Percentiles rank a stretch among this genome's conserved stretches.
Evolutionary conservation across 2,797 vertebrate genomes (phyloP).

Genomic region (Sciurus vulgaris): DNA sequence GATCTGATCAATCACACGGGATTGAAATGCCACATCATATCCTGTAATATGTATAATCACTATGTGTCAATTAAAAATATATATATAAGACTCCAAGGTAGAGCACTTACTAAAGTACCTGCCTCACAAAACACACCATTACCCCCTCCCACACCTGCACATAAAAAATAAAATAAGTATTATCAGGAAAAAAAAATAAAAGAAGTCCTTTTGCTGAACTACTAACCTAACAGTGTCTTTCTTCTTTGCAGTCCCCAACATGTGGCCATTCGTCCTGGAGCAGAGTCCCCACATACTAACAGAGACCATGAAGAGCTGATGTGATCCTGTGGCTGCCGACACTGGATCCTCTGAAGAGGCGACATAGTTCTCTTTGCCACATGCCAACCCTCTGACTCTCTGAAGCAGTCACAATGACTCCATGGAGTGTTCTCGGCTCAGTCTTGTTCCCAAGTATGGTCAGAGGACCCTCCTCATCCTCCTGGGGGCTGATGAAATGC

Average conservation of each 20-base stretch:
- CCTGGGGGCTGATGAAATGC: background rate
- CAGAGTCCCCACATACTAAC: too few species aligned
- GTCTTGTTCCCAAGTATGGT: background rate
- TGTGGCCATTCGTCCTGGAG: background rate
- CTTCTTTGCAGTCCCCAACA: background rate
- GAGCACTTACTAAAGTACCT: background rate
- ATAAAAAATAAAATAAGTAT: background rate
- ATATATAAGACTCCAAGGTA: background rate
- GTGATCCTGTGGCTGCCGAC: rapidly evolving
- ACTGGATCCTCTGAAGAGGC: background rate
- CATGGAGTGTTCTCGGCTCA: rapidly evolving
- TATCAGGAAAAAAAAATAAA: background rate
- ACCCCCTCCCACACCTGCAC: background rate
- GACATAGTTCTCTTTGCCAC: rapidly evolving
- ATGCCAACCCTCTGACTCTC: rapidly evolving
- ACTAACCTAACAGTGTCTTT: background rate
- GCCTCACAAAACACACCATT: too few species aligned
- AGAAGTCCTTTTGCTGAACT: background rate
- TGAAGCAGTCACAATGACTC: rapidly evolving
- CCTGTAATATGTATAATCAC: background rate
- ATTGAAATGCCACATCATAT: background rate
- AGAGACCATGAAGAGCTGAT: background rate
- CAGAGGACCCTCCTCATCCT: background rate
- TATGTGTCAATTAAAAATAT: background rate
- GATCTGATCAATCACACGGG: background rate